phyloP scores from a whole-genome alignment of 2,113 vertebrate genomes.

The Malurus cyaneus region DNA sequence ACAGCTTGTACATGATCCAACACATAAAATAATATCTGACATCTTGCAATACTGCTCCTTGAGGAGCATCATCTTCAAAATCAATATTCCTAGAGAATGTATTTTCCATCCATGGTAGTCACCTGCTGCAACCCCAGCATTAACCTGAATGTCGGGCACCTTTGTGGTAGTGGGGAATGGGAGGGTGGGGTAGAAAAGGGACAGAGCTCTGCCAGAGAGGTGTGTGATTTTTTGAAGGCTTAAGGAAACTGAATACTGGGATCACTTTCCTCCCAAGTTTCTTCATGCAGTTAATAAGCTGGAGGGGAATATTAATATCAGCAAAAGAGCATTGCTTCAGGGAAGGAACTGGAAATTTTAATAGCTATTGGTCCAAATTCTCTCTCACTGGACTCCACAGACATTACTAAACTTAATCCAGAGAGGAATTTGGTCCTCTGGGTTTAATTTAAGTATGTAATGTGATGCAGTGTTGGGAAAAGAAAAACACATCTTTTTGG shows the following conservation, averaged over 20 bases:
- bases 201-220: not conserved
- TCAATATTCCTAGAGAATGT: not conserved
- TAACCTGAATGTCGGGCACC: not conserved
- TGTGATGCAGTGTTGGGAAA: not conserved
- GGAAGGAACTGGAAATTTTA: conserved; percentile 9
- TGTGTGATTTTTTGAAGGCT: not conserved
- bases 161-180: not conserved
- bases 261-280: not conserved
- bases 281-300: conserved; percentile 13
- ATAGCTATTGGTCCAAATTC: conserved; percentile 12
- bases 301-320: conserved; percentile 20
- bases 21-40: not conserved
- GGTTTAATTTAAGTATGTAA: conserved; percentile 36
- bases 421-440: conserved; percentile 15
- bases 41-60: not conserved
- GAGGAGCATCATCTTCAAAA: not conserved
- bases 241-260: not conserved
- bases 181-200: not conserved
- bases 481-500: not conserved
- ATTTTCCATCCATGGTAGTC: not conserved
- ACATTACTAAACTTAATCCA: conserved; percentile 29
- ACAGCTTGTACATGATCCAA: not conserved
- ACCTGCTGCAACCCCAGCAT: not conserved
- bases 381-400: conserved; percentile 1
- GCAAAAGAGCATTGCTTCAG: not conserved